Evolutionary conservation across 1,140 invertebrate genomes (phyloP), one percentile per base, ranked within the genome.

Genomic region (Carposina sasakii): DNA sequence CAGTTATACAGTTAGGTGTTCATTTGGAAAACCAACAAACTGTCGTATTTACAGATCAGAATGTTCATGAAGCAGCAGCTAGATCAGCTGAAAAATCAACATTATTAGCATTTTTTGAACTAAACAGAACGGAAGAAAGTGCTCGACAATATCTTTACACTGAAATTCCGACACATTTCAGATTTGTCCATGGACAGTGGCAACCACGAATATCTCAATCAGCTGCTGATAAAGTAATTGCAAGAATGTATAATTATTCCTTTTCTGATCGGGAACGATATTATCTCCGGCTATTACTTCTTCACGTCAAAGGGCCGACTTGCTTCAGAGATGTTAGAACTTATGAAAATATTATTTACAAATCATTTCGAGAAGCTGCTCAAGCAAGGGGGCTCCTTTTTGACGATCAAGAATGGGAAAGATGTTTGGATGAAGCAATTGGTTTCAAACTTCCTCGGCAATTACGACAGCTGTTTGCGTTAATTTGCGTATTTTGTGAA

Each of bases 401-500:
- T 48, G 37, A n/a, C n/a, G n/a, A n/a, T 51, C 48, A 51, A 44
- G 48, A 51, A 51, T 51, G 41, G 41, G 40, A 51, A 51, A 51
- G 48, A 51, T 51, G 48, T 51, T 51, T 51, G 33, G 23, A 43
- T 15, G 48, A 51, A 51, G 48, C 48, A 51, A 51, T 37, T 51
- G 42, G 23, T 52, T 52, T 45, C 17, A 46, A 47, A 44, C 43
- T 53, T 53, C 43, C 51, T 53, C 26, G 44, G 39, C 51, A 53
- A 53, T 42, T 53, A 53, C 43, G 51, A 53, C 51, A 53, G 37
- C 37, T 53, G 34, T 53, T 46, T 53, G 51, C 51, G 44, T 53
- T 53, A 53, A 52, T 52, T 41, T 52, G 43, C 43, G 44, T 53
- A 31, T 53, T 53, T 53, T 53, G 51, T 53, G 49, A 52, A 52